Evolutionary conservation across 2,888 invertebrate species (phyloP).

Genomic region (Acanthosepion esculentum): DNA sequence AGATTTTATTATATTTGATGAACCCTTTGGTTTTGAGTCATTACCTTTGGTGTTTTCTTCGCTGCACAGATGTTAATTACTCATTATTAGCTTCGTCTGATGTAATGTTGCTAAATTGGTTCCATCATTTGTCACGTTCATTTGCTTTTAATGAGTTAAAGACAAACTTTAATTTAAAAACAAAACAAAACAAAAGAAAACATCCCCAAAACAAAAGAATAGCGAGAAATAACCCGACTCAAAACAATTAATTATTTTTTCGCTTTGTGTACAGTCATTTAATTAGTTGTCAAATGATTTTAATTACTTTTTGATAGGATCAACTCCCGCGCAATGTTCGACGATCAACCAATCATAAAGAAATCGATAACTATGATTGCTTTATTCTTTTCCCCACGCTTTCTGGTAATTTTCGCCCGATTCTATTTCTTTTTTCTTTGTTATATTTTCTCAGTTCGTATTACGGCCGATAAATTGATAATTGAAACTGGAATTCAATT

Average conservation of each 20-base stretch:
- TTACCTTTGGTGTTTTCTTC: background rate
- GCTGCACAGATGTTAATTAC: background rate
- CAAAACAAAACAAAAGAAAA: background rate
- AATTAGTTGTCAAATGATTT: conserved; percentile 33
- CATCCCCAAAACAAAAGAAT: background rate
- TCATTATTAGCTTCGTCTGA: background rate
- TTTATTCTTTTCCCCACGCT: background rate
- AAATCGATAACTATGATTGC: background rate
- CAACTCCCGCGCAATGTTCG: background rate
- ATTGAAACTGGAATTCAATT: conserved; percentile 33
- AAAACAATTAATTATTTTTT: background rate
- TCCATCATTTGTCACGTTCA: background rate
- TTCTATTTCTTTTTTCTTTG: background rate
- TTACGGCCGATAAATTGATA: conserved; percentile 9
- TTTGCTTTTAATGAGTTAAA: background rate
- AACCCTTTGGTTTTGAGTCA: too few species aligned
- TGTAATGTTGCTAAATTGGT: background rate
- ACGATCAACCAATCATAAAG: background rate
- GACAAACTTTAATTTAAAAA: background rate
- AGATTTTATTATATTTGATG: too few species aligned
- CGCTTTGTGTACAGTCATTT: background rate
- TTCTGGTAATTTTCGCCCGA: background rate
- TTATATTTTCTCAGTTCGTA: background rate
- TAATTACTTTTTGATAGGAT: conserved; percentile 33
- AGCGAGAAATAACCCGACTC: background rate